Evolutionary conservation across 2,888 invertebrate genomes (phyloP).

Genomic region (Lasioglossum malachurum): DNA sequence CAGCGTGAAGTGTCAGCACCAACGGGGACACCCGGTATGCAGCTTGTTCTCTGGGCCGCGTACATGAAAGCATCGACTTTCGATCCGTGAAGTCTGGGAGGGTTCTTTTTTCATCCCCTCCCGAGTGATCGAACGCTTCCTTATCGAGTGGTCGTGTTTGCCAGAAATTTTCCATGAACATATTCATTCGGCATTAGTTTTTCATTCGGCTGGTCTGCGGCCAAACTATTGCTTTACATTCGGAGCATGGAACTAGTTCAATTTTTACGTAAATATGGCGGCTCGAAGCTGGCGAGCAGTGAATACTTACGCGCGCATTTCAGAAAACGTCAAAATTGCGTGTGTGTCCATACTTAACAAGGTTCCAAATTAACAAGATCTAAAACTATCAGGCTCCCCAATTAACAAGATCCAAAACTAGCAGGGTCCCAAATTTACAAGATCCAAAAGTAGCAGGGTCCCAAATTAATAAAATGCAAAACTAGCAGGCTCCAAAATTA

Average conservation of each 20-base stretch:
- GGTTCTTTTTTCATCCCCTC: not conserved
- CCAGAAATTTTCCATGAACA: slow-evolving; percentile 44
- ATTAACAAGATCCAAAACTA: not conserved
- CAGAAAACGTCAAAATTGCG: not conserved
- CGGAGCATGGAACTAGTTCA: not conserved
- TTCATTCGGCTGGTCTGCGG: slow-evolving; percentile 44
- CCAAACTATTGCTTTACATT: slow-evolving; percentile 22
- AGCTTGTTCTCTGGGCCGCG: not conserved
- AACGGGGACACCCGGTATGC: slow-evolving; percentile 24
- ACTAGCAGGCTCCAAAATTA: not conserved
- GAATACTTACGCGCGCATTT: not conserved
- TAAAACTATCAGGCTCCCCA: not conserved
- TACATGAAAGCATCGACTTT: slow-evolving; percentile 19
- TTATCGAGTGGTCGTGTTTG: slow-evolving; percentile 35
- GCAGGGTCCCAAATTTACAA: no score
- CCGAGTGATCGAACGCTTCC: slow-evolving; percentile 40
- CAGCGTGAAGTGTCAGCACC: slow-evolving; percentile 47
- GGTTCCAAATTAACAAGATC: not conserved
- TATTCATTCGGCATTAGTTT: slow-evolving; percentile 48
- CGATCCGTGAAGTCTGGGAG: not conserved
- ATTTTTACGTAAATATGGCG: not conserved
- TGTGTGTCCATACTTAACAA: not conserved
- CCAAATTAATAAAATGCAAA: not conserved
- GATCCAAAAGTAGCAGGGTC: not conserved
- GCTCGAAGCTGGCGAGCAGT: not conserved